Conservation (phyloP, 2,113 vertebrate genomes). For the Tragulus kanchil region DNA sequence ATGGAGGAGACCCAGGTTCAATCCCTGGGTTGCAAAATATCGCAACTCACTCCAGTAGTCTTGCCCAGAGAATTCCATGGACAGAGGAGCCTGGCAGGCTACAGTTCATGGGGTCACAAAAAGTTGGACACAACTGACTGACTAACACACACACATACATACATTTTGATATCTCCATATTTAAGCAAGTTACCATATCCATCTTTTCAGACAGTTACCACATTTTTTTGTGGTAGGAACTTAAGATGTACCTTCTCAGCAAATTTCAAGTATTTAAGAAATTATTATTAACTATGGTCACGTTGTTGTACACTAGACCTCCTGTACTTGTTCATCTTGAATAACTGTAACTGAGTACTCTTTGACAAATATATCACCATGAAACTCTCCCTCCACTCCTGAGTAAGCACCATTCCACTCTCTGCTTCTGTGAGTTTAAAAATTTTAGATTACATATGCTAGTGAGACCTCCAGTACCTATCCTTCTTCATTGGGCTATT, state of each 20-base stretch:
- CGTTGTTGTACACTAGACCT: not conserved
- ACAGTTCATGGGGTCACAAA: too few species aligned
- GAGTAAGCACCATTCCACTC: not conserved
- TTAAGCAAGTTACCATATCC: not conserved
- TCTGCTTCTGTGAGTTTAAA: not conserved
- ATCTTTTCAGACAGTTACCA: not conserved
- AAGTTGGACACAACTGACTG: too few species aligned
- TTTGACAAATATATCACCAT: not conserved
- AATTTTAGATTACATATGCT: not conserved
- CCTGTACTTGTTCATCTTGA: not conserved
- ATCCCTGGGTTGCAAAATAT: too few species aligned
- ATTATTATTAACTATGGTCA: not conserved
- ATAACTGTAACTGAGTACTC: not conserved
- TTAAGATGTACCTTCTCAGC: not conserved
- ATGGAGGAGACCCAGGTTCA: too few species aligned
- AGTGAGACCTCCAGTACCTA: not conserved
- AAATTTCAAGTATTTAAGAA: not conserved
- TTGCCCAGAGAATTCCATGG: too few species aligned
- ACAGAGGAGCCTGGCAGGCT: too few species aligned
- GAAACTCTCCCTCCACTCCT: not conserved
- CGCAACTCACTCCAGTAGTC: too few species aligned
- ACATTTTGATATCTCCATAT: not conserved
- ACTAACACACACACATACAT: too few species aligned
- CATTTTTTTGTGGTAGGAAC: not conserved
- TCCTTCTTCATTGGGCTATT: not conserved